These are phyloP conservation scores for Sesamia nonagrioides DNA, from an alignment of 1,140 invertebrate species.

Conservation along the genomic window DNA sequence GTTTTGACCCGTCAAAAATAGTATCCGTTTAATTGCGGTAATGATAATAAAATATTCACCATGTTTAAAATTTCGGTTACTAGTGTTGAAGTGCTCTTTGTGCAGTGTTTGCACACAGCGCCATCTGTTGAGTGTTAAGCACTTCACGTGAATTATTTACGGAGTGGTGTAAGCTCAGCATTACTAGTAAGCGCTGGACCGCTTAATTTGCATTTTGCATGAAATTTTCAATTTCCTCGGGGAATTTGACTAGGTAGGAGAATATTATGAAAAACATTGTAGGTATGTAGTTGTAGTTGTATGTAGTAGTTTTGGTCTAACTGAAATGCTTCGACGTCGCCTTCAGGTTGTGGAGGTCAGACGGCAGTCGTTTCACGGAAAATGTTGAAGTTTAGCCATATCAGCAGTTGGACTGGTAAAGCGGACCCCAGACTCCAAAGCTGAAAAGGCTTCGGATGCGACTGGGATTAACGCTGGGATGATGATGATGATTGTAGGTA, in stretches of 20 bases:
- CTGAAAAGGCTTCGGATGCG: too few relatives aligned
- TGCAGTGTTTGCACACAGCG: constrained; percentile 24
- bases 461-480: too few relatives aligned
- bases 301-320: too few relatives aligned
- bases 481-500: too few relatives aligned
- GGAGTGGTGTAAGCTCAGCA: constrained; percentile 11
- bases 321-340: too few relatives aligned
- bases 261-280: background rate
- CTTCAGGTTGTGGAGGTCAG: too few relatives aligned
- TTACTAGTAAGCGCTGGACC: constrained; percentile 3
- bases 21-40: constrained; percentile 5
- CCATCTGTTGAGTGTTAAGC: constrained; percentile 33
- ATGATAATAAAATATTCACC: constrained; percentile 21
- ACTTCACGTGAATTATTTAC: constrained; percentile 38
- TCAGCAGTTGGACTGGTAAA: too few relatives aligned
- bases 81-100: constrained; percentile 17
- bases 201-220: constrained; percentile 22
- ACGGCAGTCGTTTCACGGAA: too few relatives aligned
- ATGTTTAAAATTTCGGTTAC: constrained; percentile 38
- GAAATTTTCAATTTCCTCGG: background rate
- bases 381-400: too few relatives aligned
- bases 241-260: background rate
- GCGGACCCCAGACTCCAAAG: too few relatives aligned
- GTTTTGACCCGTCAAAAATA: background rate
- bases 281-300: too few relatives aligned